These are phyloP conservation scores for Caenorhabditis japonica DNA, from an alignment of 2,888 invertebrate species.

Conservation along the genomic window DNA sequence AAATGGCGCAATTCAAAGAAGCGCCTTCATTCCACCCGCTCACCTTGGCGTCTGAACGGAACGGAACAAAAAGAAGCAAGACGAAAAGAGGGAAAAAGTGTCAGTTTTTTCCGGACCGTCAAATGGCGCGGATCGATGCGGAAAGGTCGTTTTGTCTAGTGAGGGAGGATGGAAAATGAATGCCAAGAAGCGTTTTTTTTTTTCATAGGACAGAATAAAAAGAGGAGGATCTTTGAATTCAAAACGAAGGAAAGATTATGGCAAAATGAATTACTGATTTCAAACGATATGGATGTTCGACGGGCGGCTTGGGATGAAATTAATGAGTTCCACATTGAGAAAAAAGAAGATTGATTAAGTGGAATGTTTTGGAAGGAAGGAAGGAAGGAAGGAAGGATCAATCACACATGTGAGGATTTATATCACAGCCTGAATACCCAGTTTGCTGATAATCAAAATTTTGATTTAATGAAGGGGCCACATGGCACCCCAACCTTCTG, in stretches of 20 bases:
- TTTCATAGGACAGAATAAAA: neutral
- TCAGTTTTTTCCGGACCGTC: slow-evolving; percentile 49
- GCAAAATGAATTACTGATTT: too few species aligned
- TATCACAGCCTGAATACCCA: too few species aligned
- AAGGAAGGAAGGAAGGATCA: neutral
- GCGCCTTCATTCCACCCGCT: slow-evolving; percentile 6
- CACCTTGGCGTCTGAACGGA: slow-evolving; percentile 30
- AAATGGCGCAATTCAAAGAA: slow-evolving; percentile 44
- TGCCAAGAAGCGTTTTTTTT: slow-evolving; percentile 24
- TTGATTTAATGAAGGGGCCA: too few species aligned
- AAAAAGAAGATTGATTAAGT: neutral
- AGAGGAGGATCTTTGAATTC: neutral
- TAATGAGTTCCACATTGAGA: too few species aligned
- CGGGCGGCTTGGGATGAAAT: too few species aligned
- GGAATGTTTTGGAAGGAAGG: neutral
- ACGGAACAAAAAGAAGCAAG: slow-evolving; percentile 9
- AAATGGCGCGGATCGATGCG: slow-evolving; percentile 49
- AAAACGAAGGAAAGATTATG: too few species aligned
- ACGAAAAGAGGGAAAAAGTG: too few species aligned
- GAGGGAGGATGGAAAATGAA: slow-evolving; percentile 2
- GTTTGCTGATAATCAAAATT: too few species aligned
- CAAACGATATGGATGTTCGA: neutral
- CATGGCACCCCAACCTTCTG: too few species aligned
- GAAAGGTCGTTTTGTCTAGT: slow-evolving; percentile 42
- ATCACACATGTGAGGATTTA: too few species aligned